Conservation (phyloP, 2,113 vertebrate genomes). For the Hypanus sabinus region DNA sequence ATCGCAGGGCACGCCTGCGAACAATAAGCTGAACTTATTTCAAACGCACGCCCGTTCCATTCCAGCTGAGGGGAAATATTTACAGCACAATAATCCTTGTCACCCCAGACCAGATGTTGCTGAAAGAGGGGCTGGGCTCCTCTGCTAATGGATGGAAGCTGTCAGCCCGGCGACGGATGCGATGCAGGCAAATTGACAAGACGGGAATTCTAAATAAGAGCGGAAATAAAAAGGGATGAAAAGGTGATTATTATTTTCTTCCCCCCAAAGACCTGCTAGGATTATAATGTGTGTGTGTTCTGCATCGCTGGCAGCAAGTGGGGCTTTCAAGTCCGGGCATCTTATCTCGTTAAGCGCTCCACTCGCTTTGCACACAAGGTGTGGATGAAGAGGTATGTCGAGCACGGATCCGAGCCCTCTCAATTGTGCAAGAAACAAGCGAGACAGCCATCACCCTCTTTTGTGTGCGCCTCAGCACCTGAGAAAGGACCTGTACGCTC, state of each 20-base stretch:
- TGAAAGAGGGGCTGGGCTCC: background rate
- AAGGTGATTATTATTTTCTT: background rate
- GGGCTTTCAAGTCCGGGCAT: background rate
- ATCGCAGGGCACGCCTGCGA: background rate
- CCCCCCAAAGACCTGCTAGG: background rate
- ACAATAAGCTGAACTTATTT: background rate
- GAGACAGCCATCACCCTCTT: background rate
- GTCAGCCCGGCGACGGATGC: background rate
- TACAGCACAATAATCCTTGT: background rate
- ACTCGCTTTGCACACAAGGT: background rate
- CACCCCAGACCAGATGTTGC: background rate
- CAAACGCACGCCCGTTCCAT: background rate
- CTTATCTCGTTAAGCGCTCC: background rate
- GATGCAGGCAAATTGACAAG: constrained; percentile 25
- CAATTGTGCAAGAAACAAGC: background rate
- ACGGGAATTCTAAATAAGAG: background rate
- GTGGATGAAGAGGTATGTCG: background rate
- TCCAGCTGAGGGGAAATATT: background rate
- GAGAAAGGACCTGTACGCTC: background rate
- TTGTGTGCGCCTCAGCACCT: background rate
- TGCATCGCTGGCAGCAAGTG: background rate
- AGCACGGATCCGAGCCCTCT: background rate
- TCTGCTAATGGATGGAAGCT: background rate
- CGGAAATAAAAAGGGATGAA: background rate
- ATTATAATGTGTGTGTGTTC: background rate